phyloP scores from a whole-genome alignment of 30 jellyfish, hydroid and myxozoan genomes.

The Turritopsis rubra region DNA sequence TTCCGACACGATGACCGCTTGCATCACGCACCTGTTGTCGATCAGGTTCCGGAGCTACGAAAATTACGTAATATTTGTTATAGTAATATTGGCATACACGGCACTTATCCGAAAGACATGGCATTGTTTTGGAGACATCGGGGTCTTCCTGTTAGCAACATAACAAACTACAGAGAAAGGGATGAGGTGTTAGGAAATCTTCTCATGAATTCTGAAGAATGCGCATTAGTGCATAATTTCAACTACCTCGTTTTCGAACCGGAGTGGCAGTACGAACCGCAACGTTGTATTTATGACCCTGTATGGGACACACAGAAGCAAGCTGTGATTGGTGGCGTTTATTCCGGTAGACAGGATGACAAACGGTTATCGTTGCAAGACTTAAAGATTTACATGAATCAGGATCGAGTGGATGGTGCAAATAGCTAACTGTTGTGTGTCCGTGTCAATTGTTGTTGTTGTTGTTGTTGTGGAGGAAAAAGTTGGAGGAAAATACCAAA shows the following conservation, averaged over 20 bases:
- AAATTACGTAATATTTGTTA: constrained; percentile 38
- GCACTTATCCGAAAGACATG: constrained; percentile 69
- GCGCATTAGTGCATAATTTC: constrained; percentile 28
- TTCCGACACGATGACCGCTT: constrained; percentile 29
- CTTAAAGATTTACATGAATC: not conserved
- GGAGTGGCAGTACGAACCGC: constrained; percentile 73
- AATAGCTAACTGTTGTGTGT: not conserved
- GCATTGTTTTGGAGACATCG: constrained; percentile 53
- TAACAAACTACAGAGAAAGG: constrained; percentile 1
- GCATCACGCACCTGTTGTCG: constrained; percentile 42
- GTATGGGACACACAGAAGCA: constrained; percentile 79
- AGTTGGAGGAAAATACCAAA: not conserved
- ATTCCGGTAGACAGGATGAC: constrained; percentile 58
- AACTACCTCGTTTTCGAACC: constrained; percentile 38
- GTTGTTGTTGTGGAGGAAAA: too few species aligned
- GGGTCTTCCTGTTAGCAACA: constrained; percentile 4
- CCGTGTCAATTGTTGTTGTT: too few species aligned
- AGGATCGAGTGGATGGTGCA: not conserved
- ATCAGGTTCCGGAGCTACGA: not conserved
- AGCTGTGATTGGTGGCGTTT: constrained; percentile 36
- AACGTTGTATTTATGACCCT: constrained; percentile 56
- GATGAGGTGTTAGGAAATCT: constrained; percentile 11
- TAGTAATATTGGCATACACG: constrained; percentile 69
- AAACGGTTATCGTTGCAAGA: constrained; percentile 17
- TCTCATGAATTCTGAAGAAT: not conserved